Conservation (phyloP, 2,888 invertebrate species). For the Drosophila setosimentum region DNA sequence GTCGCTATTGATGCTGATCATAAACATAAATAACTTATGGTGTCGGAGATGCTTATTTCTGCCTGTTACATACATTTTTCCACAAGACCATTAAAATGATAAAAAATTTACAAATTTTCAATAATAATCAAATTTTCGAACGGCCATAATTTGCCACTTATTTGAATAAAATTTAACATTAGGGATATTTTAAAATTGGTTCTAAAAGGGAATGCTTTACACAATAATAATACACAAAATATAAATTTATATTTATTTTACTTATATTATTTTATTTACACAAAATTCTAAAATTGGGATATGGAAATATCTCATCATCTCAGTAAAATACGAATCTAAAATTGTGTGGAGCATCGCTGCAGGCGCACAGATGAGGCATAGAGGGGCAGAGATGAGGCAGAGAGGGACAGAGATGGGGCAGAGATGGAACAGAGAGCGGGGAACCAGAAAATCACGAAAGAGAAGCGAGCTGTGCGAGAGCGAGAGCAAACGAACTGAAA, state of each 20-base stretch:
- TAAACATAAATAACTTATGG: not conserved
- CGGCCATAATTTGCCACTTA: not conserved
- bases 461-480: conserved; percentile 55
- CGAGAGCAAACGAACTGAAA: conserved; percentile 53
- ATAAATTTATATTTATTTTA: not conserved
- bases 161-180: not conserved
- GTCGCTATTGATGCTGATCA: not conserved
- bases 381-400: conserved; percentile 3
- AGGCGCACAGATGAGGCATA: not conserved
- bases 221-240: not conserved
- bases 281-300: not conserved
- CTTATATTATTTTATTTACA: not conserved
- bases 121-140: too few species aligned
- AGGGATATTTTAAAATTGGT: not conserved
- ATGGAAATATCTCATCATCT: not conserved
- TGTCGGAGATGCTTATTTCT: not conserved
- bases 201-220: not conserved
- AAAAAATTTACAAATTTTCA: not conserved
- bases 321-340: conserved; percentile 2
- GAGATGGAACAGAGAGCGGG: not conserved
- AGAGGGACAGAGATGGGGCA: not conserved
- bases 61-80: not conserved
- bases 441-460: conserved; percentile 62
- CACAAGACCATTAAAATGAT: not conserved
- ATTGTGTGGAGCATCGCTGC: conserved; percentile 28